Evolutionary conservation across 2,888 invertebrate species (phyloP).

Genomic region (Erpobdella octoculata): DNA sequence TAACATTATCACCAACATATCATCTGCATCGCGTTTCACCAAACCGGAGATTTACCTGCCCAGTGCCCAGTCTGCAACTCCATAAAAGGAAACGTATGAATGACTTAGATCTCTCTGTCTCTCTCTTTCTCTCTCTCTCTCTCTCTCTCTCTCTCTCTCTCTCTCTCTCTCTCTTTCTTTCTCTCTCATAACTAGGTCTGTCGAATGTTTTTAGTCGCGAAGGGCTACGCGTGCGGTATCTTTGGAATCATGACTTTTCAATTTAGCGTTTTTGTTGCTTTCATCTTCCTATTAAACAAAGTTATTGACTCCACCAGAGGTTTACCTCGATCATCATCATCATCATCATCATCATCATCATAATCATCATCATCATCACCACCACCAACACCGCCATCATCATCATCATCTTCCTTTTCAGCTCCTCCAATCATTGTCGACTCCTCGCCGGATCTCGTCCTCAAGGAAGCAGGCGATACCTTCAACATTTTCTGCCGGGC

Average conservation of each 20-base stretch:
- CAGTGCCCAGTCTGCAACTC: too few relatives aligned
- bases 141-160: too few relatives aligned
- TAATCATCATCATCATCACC: constrained; percentile 9
- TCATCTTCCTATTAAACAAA: constrained; percentile 10
- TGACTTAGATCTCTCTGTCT: too few relatives aligned
- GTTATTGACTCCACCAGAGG: not conserved
- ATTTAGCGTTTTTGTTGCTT: not conserved
- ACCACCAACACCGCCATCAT: not conserved
- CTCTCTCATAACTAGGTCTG: too few relatives aligned
- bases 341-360: constrained; percentile 11
- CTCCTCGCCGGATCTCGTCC: constrained; percentile 37
- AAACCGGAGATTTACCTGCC: too few relatives aligned
- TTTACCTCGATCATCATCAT: constrained; percentile 7
- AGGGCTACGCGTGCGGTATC: too few relatives aligned
- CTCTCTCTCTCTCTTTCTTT: too few relatives aligned
- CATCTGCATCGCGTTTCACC: too few relatives aligned
- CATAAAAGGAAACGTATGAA: too few relatives aligned
- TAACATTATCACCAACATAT: not conserved
- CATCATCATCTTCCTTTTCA: constrained; percentile 23
- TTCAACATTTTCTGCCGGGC: constrained; percentile 93
- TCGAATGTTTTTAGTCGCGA: too few relatives aligned
- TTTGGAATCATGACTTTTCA: too few relatives aligned
- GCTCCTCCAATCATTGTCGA: constrained; percentile 37
- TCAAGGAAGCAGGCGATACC: constrained; percentile 65
- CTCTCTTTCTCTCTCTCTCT: too few relatives aligned